Conservation (phyloP, 2,113 vertebrate genomes). For the Phocoena phocoena region DNA sequence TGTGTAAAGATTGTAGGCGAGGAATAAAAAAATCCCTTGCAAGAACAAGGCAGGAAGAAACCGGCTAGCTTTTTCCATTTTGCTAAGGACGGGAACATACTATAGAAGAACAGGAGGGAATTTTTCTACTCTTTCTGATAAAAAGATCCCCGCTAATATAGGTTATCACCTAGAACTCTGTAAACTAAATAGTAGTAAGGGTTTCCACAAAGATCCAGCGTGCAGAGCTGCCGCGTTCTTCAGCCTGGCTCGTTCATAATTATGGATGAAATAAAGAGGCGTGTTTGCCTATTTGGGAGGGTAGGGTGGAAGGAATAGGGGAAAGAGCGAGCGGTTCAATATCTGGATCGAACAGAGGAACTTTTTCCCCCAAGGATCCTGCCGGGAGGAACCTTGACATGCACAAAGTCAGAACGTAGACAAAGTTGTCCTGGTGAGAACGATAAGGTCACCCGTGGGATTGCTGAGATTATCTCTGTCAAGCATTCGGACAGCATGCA, state of each 20-base stretch:
- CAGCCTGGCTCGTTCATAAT: conserved; percentile 86
- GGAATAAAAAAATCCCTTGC: not conserved
- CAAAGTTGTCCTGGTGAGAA: conserved; percentile 91
- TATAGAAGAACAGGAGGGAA: conserved; percentile 40
- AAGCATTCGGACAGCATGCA: conserved; percentile 96
- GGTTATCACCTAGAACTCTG: conserved; percentile 65
- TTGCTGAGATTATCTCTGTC: conserved; percentile 96
- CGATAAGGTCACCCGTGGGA: conserved; percentile 96
- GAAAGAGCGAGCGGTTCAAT: conserved; percentile 83
- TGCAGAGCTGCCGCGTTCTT: conserved; percentile 74
- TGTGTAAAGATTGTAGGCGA: conserved; percentile 28
- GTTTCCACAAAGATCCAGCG: conserved; percentile 76
- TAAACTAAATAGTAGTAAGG: conserved; percentile 74
- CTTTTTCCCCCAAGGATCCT: conserved; percentile 89
- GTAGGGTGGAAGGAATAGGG: conserved; percentile 36
- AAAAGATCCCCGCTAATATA: conserved; percentile 13
- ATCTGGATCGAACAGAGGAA: conserved; percentile 91
- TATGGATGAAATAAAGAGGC: conserved; percentile 84
- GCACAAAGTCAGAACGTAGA: conserved; percentile 91
- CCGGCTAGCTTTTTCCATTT: conserved; percentile 25
- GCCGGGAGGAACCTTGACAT: conserved; percentile 92
- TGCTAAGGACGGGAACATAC: conserved; percentile 30
- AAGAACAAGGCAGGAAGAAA: conserved; percentile 30
- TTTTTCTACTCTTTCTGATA: conserved; percentile 68
- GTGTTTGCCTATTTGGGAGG: conserved; percentile 79